Conservation (phyloP, 2,888 invertebrate genomes). For the Mylabris sibirica region DNA sequence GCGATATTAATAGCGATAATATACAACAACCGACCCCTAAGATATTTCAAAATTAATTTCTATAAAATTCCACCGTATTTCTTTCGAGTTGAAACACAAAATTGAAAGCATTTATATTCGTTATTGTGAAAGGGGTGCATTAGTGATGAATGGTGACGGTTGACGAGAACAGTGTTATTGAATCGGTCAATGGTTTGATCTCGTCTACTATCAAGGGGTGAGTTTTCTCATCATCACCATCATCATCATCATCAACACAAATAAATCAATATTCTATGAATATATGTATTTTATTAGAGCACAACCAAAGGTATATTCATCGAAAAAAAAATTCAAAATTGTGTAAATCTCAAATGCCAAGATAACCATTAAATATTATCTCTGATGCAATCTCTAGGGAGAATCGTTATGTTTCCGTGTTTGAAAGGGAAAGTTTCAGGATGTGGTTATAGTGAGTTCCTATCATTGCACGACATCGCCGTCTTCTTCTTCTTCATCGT, state of each 20-base stretch:
- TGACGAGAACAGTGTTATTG: not conserved
- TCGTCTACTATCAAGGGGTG: not conserved
- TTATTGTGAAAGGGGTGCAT: not conserved
- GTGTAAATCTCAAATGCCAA: constrained; percentile 52
- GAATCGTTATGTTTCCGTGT: constrained; percentile 36
- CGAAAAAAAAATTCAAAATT: constrained; percentile 49
- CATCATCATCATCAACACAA: too few relatives aligned
- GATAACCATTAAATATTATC: constrained; percentile 54
- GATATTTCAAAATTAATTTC: not conserved
- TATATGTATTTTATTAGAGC: constrained; percentile 33
- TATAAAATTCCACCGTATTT: not conserved
- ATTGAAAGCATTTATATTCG: constrained; percentile 2
- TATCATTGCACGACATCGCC: constrained; percentile 34
- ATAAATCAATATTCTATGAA: constrained; percentile 33
- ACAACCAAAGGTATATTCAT: constrained; percentile 15
- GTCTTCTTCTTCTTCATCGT: constrained; percentile 51
- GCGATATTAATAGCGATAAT: not conserved
- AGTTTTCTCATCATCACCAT: not conserved
- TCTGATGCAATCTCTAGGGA: constrained; percentile 48
- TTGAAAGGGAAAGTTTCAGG: constrained; percentile 30
- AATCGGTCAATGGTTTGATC: constrained; percentile 7
- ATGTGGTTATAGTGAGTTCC: constrained; percentile 38
- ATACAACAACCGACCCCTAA: not conserved
- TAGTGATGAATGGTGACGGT: constrained; percentile 1
- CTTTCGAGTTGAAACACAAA: not conserved